phyloP scores from a whole-genome alignment of 1,140 invertebrate species.

The Argopecten irradians region DNA sequence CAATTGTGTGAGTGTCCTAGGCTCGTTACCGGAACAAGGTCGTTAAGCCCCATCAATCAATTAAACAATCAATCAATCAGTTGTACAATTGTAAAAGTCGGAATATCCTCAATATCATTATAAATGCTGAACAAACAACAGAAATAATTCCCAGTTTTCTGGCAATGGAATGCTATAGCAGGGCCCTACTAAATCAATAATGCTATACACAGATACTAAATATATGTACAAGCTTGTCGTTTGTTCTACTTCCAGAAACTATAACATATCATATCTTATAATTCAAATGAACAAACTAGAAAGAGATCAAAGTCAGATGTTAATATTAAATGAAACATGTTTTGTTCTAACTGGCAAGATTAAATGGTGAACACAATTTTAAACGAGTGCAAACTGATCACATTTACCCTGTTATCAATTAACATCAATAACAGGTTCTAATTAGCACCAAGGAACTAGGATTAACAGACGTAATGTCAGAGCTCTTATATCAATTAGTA shows the following conservation, averaged over 20 bases:
- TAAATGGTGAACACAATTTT: not conserved
- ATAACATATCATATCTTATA: too few relatives aligned
- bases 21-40: too few relatives aligned
- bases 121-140: not conserved
- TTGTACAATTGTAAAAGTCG: too few relatives aligned
- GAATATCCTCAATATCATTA: not conserved
- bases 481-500: too few relatives aligned
- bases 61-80: too few relatives aligned
- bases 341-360: not conserved
- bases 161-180: not conserved
- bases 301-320: not conserved
- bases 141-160: not conserved
- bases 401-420: not conserved
- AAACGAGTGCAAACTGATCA: not conserved
- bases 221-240: not conserved
- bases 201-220: not conserved
- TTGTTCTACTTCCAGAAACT: not conserved
- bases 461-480: too few relatives aligned
- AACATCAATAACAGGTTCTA: not conserved
- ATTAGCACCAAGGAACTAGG: too few relatives aligned
- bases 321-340: not conserved
- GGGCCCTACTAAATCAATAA: not conserved
- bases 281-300: not conserved
- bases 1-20: too few relatives aligned
- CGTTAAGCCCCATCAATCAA: too few relatives aligned